These are phyloP conservation scores for Eulithis testata DNA, from an alignment of 2,888 invertebrate species.

Conservation along the genomic window DNA sequence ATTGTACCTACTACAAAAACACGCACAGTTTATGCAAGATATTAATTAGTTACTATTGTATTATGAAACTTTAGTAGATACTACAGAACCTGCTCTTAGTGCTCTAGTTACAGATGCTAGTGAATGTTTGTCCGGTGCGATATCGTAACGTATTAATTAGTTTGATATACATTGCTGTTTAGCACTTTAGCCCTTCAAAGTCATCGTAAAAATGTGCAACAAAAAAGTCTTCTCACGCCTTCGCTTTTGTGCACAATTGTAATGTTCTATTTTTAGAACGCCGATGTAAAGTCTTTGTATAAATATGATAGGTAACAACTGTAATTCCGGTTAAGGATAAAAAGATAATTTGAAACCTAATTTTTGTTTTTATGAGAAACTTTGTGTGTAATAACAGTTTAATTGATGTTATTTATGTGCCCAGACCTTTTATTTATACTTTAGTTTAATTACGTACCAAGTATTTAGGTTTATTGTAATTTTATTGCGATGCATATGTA, in stretches of 20 bases:
- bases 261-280: too few species aligned
- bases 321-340: too few species aligned
- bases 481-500: neutral
- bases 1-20: constrained; percentile 65
- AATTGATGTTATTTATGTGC: neutral
- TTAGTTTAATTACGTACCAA: neutral
- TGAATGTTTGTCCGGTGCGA: constrained; percentile 38
- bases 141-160: neutral
- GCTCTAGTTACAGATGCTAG: constrained; percentile 53
- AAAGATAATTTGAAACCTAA: too few species aligned
- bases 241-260: too few species aligned
- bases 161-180: too few species aligned
- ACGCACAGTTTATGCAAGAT: constrained; percentile 74
- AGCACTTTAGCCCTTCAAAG: too few species aligned
- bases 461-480: neutral
- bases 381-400: neutral
- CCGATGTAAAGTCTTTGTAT: too few species aligned
- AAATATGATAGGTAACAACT: too few species aligned
- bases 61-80: constrained; percentile 62
- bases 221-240: too few species aligned
- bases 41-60: constrained; percentile 78
- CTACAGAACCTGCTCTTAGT: constrained; percentile 56
- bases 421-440: neutral
- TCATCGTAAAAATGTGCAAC: too few species aligned
- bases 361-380: neutral